Conservation (phyloP, 2,113 vertebrate species). For the Desmodus rotundus region DNA sequence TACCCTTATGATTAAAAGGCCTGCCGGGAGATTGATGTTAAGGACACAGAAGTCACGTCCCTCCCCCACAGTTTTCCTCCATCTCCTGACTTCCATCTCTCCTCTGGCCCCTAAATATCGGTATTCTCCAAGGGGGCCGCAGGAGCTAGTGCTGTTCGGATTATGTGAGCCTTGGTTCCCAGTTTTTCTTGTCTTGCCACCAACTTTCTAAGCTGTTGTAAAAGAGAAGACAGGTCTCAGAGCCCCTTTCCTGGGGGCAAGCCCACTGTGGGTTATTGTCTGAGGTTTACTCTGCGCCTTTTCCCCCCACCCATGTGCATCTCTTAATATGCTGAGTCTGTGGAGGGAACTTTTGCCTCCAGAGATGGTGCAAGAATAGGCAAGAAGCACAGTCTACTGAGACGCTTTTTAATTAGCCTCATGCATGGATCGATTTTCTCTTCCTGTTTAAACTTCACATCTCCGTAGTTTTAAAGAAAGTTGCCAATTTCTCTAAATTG, state of each 20-base stretch:
- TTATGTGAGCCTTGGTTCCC: neutral
- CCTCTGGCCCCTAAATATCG: neutral
- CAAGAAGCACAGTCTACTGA: neutral
- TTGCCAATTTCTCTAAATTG: constrained; percentile 43
- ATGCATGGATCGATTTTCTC: neutral
- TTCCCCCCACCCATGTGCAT: fast-evolving
- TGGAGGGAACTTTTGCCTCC: neutral
- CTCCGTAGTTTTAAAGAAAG: neutral
- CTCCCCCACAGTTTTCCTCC: neutral
- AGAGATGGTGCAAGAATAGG: neutral
- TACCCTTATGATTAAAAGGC: neutral
- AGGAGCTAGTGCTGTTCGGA: neutral
- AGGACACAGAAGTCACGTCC: neutral
- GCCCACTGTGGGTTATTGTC: neutral
- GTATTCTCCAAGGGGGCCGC: neutral
- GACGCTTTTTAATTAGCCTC: constrained; percentile 40
- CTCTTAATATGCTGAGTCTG: constrained; percentile 1
- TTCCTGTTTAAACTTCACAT: constrained; percentile 26
- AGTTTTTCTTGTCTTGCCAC: neutral
- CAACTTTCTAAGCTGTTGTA: neutral
- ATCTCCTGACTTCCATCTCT: neutral
- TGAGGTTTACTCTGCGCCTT: neutral
- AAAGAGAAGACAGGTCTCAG: neutral
- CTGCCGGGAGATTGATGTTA: neutral
- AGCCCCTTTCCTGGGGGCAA: neutral